Evolutionary conservation across 2,888 invertebrate species (phyloP), one percentile per base, ranked within the genome.

Genomic region (Timema podura): DNA sequence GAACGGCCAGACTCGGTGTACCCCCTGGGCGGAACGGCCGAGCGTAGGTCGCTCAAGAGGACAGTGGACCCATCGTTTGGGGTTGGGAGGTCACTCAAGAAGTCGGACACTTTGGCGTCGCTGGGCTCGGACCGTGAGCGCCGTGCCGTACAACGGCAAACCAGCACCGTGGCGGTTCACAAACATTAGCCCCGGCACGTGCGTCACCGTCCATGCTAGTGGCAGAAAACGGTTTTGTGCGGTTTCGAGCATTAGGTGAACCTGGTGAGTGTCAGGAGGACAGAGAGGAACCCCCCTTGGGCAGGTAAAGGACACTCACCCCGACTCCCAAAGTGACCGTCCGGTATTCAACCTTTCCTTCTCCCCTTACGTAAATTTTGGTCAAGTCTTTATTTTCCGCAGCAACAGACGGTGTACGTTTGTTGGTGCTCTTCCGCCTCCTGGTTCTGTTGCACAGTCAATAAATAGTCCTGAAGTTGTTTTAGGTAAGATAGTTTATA

Each of bases 171-270:
- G 48, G 71, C 47, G 71, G 73, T 16, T 44, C 68, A 54, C 70
- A 73, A 68, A 74, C 74, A 15, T 61, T 74, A 11, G 49, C 68
- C 54, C 61, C 70, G 47, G 48, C 71, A 13, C 67, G 72, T 16
- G 74, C 72, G 15, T 72, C 77, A 88, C 77, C 79, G 66, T 83
- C 93, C 75, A 93, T 95, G 92, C 83, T 95, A 74, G 93, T 94
- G n/a, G 91, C 93, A 73, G 95, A 95, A 79, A 92, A 94, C 78
- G 94, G 95, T 6, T 93, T 95, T 81, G 90, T 95, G 13, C 85
- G 95, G 75, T 94, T 95, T 82, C 86, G 93, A 73, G 89, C 91
- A 15, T 83, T 92, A 75, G 91, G 79, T 45, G 82, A 83, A 74
- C 78, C 79, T 44, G 79, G 79, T 71, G 78, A 77, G 68, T 73